Evolutionary conservation across 2,797 vertebrate genomes (phyloP), one percentile per base, ranked within the genome.

Genomic region (Heterohyrax brucei): DNA sequence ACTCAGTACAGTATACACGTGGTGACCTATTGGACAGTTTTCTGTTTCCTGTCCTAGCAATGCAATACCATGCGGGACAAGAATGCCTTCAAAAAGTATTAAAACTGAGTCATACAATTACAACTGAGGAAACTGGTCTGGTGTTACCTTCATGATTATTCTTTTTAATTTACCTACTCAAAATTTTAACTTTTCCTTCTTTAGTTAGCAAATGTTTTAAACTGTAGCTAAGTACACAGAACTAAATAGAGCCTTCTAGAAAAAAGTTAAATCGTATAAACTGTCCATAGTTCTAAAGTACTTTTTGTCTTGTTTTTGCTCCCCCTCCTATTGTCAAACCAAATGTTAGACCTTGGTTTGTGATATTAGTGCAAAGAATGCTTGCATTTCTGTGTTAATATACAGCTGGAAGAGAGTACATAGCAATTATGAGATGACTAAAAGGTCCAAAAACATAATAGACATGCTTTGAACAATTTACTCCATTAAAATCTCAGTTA

Each of bases 401-500:
- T 88, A 91, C 80, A 97, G 79, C 91, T 97, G 56, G 91, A 95
- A 87, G 84, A 89, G 59, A 96, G n/a, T 76, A 93, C 84, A 91
- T 87, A 94, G 77, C 56, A 95, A 96, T 97, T 97, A 97, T 84
- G 16, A 87, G 73, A 91, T 94, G 73, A 91, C 79, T 96, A 89
- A 96, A 97, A 96, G 84, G 33, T 59, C 83, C 86, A 21, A 95
- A 96, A 93, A 62, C 87, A 73, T 96, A 96, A 93, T 76, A 93
- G 80, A 62, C 48, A 94, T 96, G 81, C 76, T 97, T 97, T 95
- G 83, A 96, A 95, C 83, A 96, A 97, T 97, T 96, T 95, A 97
- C 96, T 95, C 94, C 91, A 96, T 91, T 96, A 96, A 96, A 93
- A 96, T 48, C 84, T 92, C 89, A 95, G 92, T 96, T 92, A 97